phyloP scores from a whole-genome alignment of 53 echinoderm and acorn worm genomes.

The Astropecten irregularis region DNA sequence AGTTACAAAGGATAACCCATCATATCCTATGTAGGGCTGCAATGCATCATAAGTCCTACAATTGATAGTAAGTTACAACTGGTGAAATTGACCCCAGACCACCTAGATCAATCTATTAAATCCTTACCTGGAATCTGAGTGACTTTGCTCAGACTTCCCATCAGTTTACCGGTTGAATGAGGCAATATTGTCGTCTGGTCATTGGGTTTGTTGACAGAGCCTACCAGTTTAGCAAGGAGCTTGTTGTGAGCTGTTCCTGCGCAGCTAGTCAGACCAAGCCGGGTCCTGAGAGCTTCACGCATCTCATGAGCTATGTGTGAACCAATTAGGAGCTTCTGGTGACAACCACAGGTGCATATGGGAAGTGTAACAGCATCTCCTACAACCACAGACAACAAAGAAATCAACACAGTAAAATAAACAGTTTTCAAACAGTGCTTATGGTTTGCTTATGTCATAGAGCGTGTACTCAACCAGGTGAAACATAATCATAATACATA shows the following conservation, averaged over 20 bases:
- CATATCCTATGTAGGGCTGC: too few species aligned
- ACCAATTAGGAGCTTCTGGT: slow-evolving; percentile 70
- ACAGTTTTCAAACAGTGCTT: background rate
- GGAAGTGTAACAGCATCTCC: background rate
- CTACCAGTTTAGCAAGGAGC: slow-evolving; percentile 88
- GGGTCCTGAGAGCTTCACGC: slow-evolving; percentile 59
- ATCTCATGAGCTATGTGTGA: slow-evolving; percentile 85
- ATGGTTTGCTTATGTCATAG: background rate
- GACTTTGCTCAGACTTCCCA: slow-evolving; percentile 64
- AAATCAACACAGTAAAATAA: background rate
- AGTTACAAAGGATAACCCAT: too few species aligned
- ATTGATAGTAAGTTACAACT: too few species aligned
- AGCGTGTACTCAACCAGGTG: too few species aligned
- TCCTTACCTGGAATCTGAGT: slow-evolving; percentile 88
- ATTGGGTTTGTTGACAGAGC: slow-evolving; percentile 82
- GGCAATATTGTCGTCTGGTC: slow-evolving; percentile 85
- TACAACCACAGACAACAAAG: background rate
- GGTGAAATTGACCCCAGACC: too few species aligned
- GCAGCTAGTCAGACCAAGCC: slow-evolving; percentile 85
- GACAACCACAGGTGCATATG: slow-evolving; percentile 79
- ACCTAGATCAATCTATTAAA: too few species aligned
- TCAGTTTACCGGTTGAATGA: slow-evolving; percentile 41
- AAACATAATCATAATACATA: too few species aligned
- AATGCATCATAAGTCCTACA: too few species aligned
- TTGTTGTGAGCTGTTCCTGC: slow-evolving; percentile 92